Evolutionary conservation across 2,888 invertebrate species (phyloP).

Genomic region (Eilema caniola): DNA sequence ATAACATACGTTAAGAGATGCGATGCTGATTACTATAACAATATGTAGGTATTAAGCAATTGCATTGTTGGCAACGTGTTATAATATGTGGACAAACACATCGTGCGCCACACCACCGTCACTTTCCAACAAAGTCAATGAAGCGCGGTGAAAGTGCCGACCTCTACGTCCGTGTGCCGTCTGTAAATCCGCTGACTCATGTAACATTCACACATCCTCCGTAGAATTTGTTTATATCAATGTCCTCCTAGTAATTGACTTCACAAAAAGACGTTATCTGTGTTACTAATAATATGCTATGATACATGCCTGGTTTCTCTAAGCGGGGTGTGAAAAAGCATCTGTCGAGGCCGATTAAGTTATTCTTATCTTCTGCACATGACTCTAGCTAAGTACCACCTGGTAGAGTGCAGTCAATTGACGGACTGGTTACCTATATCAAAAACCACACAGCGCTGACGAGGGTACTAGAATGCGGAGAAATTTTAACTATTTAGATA

Average conservation of each 20-base stretch:
- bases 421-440: too few relatives aligned
- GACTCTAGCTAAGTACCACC: too few relatives aligned
- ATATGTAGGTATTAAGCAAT: slow-evolving; percentile 53
- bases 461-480: too few relatives aligned
- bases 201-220: slow-evolving; percentile 35
- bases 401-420: too few relatives aligned
- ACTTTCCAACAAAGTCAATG: slow-evolving; percentile 86
- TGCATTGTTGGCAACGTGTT: slow-evolving; percentile 53
- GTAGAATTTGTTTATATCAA: slow-evolving; percentile 7
- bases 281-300: not conserved
- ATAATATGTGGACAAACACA: slow-evolving; percentile 59
- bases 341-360: not conserved
- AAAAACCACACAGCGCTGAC: too few relatives aligned
- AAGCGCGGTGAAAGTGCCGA: slow-evolving; percentile 85
- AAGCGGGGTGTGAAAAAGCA: not conserved
- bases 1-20: slow-evolving; percentile 39
- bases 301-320: too few relatives aligned
- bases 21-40: slow-evolving; percentile 48
- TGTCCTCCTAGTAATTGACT: not conserved
- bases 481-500: too few relatives aligned
- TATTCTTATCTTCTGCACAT: too few relatives aligned
- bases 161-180: slow-evolving; percentile 78
- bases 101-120: slow-evolving; percentile 75
- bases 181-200: slow-evolving; percentile 81
- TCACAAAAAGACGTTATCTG: not conserved